phyloP scores from a whole-genome alignment of 2,113 vertebrate species.

The Pterocles orientalis region DNA sequence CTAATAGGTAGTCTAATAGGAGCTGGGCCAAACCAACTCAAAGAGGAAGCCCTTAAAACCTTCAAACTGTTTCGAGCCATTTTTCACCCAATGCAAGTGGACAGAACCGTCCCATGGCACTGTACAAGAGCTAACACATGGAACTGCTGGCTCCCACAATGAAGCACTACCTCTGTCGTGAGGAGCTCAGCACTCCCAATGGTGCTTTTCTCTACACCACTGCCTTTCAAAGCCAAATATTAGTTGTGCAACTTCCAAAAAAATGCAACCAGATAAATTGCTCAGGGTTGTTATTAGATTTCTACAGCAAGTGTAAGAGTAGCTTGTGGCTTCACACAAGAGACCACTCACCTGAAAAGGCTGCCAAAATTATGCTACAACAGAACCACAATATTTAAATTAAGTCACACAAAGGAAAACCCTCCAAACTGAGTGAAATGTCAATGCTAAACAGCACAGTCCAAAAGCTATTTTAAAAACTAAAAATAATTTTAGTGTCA shows the following conservation, averaged over 20 bases:
- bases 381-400: not conserved
- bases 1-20: not conserved
- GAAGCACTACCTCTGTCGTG: rapidly evolving
- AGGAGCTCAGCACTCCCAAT: not conserved
- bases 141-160: not conserved
- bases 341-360: not conserved
- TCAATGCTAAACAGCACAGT: not conserved
- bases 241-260: no score
- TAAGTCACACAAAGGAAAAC: not conserved
- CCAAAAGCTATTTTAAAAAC: not conserved
- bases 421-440: not conserved
- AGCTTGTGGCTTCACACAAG: not conserved
- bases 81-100: not conserved
- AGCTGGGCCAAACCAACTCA: not conserved
- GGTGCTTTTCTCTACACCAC: not conserved
- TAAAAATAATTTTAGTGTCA: not conserved
- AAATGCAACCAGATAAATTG: not conserved
- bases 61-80: not conserved
- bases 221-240: not conserved
- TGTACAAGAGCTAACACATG: not conserved
- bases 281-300: not conserved
- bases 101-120: not conserved
- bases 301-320: not conserved
- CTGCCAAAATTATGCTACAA: not conserved
- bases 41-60: not conserved